Percentiles rank a stretch among this genome's conserved stretches.
phyloP scores from a whole-genome alignment of 2,113 vertebrate species.

The Callocephalon fimbriatum region DNA sequence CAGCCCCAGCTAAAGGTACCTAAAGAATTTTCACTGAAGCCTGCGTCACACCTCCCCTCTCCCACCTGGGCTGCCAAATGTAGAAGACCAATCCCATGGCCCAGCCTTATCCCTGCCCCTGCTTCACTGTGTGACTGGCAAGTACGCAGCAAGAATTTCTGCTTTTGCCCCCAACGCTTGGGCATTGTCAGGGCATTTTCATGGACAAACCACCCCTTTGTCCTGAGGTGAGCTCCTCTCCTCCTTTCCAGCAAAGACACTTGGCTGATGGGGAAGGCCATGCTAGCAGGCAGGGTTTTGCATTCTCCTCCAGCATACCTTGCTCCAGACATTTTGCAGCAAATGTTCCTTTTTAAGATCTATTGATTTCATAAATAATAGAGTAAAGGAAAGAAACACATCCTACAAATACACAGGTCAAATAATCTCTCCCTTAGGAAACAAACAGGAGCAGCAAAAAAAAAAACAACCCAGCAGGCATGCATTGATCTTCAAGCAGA shows the following conservation, averaged over 20 bases:
- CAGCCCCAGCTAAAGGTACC: background rate
- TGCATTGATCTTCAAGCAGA: background rate
- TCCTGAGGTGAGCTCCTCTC: background rate
- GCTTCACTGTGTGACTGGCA: background rate
- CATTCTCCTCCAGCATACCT: background rate
- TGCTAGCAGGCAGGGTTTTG: background rate
- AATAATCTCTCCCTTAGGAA: conserved; percentile 1
- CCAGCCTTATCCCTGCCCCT: background rate
- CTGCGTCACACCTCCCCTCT: rapidly evolving
- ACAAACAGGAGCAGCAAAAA: conserved; percentile 1
- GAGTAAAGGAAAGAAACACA: conserved; percentile 15
- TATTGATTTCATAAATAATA: conserved; percentile 56
- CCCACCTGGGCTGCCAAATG: background rate
- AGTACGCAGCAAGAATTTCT: background rate
- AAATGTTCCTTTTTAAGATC: conserved; percentile 8
- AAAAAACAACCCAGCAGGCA: background rate
- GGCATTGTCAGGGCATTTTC: background rate
- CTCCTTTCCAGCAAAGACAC: rapidly evolving
- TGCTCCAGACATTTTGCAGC: background rate
- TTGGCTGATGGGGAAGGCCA: background rate
- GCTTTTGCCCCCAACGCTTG: background rate
- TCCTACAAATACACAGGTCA: conserved; percentile 8
- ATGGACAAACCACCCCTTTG: background rate
- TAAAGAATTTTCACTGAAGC: background rate
- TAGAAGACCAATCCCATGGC: background rate